Percentiles rank a stretch among this genome's conserved stretches.
Evolutionary conservation across 2,113 vertebrate species (phyloP).

Genomic region (Oncorhynchus kisutch): DNA sequence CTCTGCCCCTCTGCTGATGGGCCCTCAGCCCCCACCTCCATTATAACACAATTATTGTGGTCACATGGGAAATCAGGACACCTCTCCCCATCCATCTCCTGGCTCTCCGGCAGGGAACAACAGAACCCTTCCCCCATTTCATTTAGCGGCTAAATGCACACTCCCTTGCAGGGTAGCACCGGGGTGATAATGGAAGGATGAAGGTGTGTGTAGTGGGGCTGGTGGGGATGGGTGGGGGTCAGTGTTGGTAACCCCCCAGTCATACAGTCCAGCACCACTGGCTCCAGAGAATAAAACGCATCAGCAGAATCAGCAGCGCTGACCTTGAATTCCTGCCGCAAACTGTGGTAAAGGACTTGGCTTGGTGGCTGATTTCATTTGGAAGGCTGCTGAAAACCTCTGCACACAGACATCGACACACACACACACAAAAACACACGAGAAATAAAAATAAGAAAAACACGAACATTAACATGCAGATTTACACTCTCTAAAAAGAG

Average conservation of each 20-base stretch:
- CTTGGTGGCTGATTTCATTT: constrained; percentile 65
- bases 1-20: constrained; percentile 33
- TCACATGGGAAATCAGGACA: constrained; percentile 61
- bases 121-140: constrained; percentile 35
- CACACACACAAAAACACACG: background rate
- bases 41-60: constrained; percentile 64
- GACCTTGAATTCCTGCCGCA: constrained; percentile 67
- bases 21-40: constrained; percentile 48
- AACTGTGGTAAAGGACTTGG: constrained; percentile 52
- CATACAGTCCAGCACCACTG: constrained; percentile 24
- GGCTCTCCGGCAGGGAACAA: constrained; percentile 5
- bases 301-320: constrained; percentile 61
- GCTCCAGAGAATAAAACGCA: constrained; percentile 51
- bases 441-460: no score
- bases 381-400: constrained; percentile 34
- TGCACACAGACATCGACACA: constrained; percentile 10
- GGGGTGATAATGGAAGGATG: constrained; percentile 48
- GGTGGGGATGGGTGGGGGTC: constrained; percentile 21
- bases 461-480: constrained; percentile 15
- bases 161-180: constrained; percentile 41
- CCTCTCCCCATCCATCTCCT: constrained; percentile 58
- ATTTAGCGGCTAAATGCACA: constrained; percentile 69
- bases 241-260: constrained; percentile 38
- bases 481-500: constrained; percentile 17
- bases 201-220: constrained; percentile 22